Conservation (phyloP, 2,113 vertebrate species). For the Clarias gariepinus region DNA sequence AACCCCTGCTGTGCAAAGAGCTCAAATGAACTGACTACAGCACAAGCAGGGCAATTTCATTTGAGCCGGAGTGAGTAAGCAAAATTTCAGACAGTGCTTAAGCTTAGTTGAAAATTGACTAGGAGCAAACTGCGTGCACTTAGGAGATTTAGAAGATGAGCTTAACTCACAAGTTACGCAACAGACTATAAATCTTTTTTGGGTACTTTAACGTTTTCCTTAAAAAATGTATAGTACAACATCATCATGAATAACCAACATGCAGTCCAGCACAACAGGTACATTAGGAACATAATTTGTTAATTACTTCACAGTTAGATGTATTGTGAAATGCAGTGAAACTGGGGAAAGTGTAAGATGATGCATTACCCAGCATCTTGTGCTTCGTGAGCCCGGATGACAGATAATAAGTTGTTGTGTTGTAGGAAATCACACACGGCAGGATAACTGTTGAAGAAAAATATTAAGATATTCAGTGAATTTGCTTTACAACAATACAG, state of each 20-base stretch:
- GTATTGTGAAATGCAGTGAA: background rate
- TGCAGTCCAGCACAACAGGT: background rate
- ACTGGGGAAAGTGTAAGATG: background rate
- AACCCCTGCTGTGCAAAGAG: constrained; percentile 22
- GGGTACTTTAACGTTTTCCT: background rate
- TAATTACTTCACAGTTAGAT: background rate
- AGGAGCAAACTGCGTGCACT: background rate
- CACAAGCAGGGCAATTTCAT: constrained; percentile 26
- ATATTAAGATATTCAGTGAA: constrained; percentile 47
- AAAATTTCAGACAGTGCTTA: background rate
- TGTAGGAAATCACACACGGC: constrained; percentile 99
- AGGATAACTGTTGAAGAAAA: constrained; percentile 82
- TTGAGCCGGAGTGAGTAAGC: constrained; percentile 17
- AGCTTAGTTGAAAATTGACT: background rate
- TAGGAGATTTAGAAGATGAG: background rate
- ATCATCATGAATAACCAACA: background rate
- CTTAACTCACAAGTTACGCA: background rate
- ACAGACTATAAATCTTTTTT: background rate
- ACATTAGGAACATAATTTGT: background rate
- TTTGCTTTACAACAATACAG: background rate
- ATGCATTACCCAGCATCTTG: constrained; percentile 92
- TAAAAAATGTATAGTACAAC: background rate
- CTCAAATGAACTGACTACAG: constrained; percentile 32
- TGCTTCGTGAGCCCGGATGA: constrained; percentile 98
- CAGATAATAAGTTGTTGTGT: constrained; percentile 99